Base-by-base conservation (phyloP, 2,888 invertebrate genomes). In the Myopa tessellatipennis region DNA sequence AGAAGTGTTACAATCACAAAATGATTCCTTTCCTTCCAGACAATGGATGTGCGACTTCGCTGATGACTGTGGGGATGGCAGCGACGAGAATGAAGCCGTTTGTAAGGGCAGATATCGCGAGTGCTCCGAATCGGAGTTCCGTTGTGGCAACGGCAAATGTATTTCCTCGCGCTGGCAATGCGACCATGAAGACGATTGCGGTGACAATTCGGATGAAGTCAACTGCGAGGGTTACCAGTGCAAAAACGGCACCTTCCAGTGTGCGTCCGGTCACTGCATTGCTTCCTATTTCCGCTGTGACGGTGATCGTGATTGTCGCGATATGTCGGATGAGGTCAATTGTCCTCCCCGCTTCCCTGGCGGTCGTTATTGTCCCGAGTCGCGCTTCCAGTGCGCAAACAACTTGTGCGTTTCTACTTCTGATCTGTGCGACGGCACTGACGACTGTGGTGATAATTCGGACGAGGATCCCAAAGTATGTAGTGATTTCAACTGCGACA, bases 41-140 rank as follows among this genome's bases (percentile, higher is more conserved):
- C 95, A 97, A 85, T 98, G 98, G 98, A 92, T 94, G 83, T 99
- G 98, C 87, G 98, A 99, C 87, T 98, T 97, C 88, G 96, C 98
- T 45, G 97, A 98, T 85, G 98, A 99, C 87, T 99, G 99, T 85
- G 96, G 97, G 0, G 99, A 99, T 88, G 95, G 95, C 65, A 95
- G 95, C 75, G 99, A 99, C 87, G 97, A 98, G 88, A 90, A 92
- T 1, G 95, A 95, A 82, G 90, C 92, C 0, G 90, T 95, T 52
- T 98, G 98, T 88, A 94, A 94, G 84, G 94, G 94, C 75, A 91
- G 91, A 78, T 98, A 97, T 88, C 91, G 98, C 34, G 94, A 95
- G 77, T 98, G 98, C 85, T 98, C 97, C 0, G 98, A 98, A 87
- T 96, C 96, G 0, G 97, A 97, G 86, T 97, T 96, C 91, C 92